Evolutionary conservation across 2,113 vertebrate species (phyloP), one percentile per base, ranked within the genome.

Genomic region (Triplophysa tibetana): DNA sequence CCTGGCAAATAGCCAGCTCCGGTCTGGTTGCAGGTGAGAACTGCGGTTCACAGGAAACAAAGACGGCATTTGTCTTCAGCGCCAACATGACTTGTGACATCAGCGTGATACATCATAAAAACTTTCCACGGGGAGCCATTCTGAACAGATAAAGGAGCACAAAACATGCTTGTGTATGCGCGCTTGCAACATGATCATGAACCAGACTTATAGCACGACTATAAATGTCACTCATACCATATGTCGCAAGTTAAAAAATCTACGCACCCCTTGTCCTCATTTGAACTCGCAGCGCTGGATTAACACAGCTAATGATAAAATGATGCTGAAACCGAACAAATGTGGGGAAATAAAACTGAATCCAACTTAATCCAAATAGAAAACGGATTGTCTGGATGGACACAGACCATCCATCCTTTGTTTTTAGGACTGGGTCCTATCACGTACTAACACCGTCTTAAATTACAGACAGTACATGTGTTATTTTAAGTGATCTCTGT

Each of bases 11-110:
- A 77, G 85, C 90, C 90, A 91, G 56, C 64, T 73, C 82, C 78
- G 43, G 80, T 77, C 79, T 83, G 88, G 87, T 89, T 89, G 88
- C 91, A 93, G 91, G 91, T 92, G 91, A 92, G 83, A n/a, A 65
- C 77, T 69, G 82, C 61, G 75, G 83, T 90, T 91, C 88, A 89
- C 85, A 23, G 85, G 80, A 90, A 91, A 92, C 91, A 92, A 88
- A 90, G 89, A 77, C 26, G 74, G 80, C 80, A 85, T 87, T 88
- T 90, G 89, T 90, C 78, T 79, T 41, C 8, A 45, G 66, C 54
- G 12, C 76, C 29, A 54, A 17, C 17, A 64, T 66, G 68, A 52
- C 63, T 74, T 70, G 69, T 82, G 82, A 83, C 78, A 80, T 73
- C 78, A 83, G 6, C 2, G 67, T 48, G 11, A 72, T 83, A 48